Evolutionary conservation across 1,140 invertebrate species (phyloP).

Genomic region (Galleria mellonella): DNA sequence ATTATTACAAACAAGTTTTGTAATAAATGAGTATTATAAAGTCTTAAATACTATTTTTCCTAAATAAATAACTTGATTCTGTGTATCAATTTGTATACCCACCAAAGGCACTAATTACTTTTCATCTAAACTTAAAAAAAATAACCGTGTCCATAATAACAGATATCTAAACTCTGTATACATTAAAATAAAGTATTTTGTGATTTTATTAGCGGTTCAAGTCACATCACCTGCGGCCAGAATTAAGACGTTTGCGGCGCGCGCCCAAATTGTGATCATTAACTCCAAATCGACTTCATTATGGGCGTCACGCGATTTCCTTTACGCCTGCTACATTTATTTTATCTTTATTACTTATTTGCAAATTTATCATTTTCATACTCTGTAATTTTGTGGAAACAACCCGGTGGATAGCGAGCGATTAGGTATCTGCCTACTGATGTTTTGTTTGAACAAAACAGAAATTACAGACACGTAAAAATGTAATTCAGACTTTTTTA

Average conservation of each 20-base stretch:
- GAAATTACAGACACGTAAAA: too few relatives aligned
- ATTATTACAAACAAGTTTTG: too few relatives aligned
- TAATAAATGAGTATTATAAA: too few relatives aligned
- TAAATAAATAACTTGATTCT: too few relatives aligned
- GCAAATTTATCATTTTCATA: slow-evolving; percentile 4
- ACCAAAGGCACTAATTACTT: too few relatives aligned
- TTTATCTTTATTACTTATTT: slow-evolving; percentile 11
- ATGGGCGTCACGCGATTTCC: slow-evolving; percentile 31
- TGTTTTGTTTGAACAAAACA: too few relatives aligned
- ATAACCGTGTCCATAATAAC: not conserved
- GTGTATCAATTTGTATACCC: too few relatives aligned
- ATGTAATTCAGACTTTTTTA: too few relatives aligned
- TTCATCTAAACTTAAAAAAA: too few relatives aligned
- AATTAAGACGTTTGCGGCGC: slow-evolving; percentile 8
- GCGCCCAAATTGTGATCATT: slow-evolving; percentile 35
- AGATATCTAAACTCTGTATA: not conserved
- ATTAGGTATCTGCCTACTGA: too few relatives aligned
- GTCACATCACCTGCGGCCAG: slow-evolving; percentile 7
- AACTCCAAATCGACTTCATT: slow-evolving; percentile 38
- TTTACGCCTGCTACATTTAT: slow-evolving; percentile 14
- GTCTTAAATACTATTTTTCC: too few relatives aligned
- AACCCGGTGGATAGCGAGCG: not conserved
- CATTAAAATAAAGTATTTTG: slow-evolving; percentile 4
- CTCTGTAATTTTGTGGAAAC: slow-evolving; percentile 2
- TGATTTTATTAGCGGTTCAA: slow-evolving; percentile 3